Conservation (phyloP, 2,888 invertebrate species). For the Eupeodes latifasciatus region DNA sequence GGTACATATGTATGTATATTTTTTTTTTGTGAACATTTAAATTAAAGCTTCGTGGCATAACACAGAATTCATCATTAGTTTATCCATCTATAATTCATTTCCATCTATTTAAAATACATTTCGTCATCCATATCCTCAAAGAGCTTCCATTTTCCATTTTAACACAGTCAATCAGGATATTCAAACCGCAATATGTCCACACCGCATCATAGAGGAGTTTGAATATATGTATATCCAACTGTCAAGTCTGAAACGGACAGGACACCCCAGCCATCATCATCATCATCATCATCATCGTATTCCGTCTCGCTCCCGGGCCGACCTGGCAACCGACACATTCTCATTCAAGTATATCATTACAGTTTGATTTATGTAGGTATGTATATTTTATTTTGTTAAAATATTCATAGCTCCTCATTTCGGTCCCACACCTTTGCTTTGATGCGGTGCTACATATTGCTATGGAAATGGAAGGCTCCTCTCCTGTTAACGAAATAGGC, state of each 20-base stretch:
- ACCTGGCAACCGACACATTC: conserved; percentile 39
- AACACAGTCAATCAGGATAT: conserved; percentile 55
- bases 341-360: conserved; percentile 71
- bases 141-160: conserved; percentile 62
- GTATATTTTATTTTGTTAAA: conserved; percentile 73
- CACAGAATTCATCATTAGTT: conserved; percentile 36
- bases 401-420: conserved; percentile 71
- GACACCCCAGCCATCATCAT: background rate
- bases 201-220: conserved; percentile 23
- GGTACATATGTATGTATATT: background rate
- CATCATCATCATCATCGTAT: background rate
- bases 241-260: background rate
- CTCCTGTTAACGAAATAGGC: background rate
- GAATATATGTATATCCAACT: background rate
- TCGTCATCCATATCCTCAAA: conserved; percentile 47
- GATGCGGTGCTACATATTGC: background rate
- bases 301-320: background rate
- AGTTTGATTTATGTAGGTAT: conserved; percentile 73
- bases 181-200: conserved; percentile 41
- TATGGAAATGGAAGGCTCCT: too few species aligned
- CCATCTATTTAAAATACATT: conserved; percentile 41
- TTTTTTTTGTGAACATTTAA: background rate
- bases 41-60: conserved; percentile 3
- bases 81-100: conserved; percentile 48
- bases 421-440: conserved; percentile 54